Percentiles rank a stretch among this genome's conserved stretches.
phyloP scores from a whole-genome alignment of 2,888 invertebrate species.

The Perdita meconis region DNA sequence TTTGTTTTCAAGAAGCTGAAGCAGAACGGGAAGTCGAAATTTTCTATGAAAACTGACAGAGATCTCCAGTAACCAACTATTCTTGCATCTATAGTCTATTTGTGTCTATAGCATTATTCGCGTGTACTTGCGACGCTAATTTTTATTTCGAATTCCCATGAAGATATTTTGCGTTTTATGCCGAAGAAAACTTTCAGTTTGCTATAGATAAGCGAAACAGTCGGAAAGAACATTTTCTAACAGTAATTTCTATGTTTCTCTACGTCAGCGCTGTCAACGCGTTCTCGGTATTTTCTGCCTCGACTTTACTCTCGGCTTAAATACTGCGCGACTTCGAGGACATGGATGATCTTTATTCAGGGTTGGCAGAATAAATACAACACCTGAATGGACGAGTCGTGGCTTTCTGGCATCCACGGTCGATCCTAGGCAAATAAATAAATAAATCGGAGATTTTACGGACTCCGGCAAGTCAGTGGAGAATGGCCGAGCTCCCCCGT shows the following conservation, averaged over 20 bases:
- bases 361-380: slow-evolving; percentile 75
- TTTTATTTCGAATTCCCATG: too few relatives aligned
- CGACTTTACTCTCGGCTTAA: slow-evolving; percentile 8
- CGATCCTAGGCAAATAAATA: slow-evolving; percentile 77
- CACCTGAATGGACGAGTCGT: slow-evolving; percentile 38
- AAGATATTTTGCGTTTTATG: too few relatives aligned
- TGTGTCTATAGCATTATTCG: too few relatives aligned
- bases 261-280: slow-evolving; percentile 20
- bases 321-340: slow-evolving; percentile 7
- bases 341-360: slow-evolving; percentile 72
- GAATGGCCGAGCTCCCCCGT: slow-evolving; percentile 25
- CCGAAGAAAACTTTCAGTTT: too few relatives aligned
- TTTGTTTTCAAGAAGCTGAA: not conserved
- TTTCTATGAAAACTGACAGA: slow-evolving; percentile 17
- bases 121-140: too few relatives aligned
- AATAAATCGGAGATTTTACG: slow-evolving; percentile 77
- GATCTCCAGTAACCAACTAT: not conserved
- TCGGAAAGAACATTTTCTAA: too few relatives aligned
- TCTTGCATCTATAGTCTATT: slow-evolving; percentile 1
- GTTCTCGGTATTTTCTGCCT: slow-evolving; percentile 10
- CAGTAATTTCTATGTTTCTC: not conserved
- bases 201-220: too few relatives aligned
- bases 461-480: slow-evolving; percentile 66
- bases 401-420: slow-evolving; percentile 64
- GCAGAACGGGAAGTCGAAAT: not conserved